Evolutionary conservation across 2,113 vertebrate species (phyloP).

Genomic region (Albula goreensis): DNA sequence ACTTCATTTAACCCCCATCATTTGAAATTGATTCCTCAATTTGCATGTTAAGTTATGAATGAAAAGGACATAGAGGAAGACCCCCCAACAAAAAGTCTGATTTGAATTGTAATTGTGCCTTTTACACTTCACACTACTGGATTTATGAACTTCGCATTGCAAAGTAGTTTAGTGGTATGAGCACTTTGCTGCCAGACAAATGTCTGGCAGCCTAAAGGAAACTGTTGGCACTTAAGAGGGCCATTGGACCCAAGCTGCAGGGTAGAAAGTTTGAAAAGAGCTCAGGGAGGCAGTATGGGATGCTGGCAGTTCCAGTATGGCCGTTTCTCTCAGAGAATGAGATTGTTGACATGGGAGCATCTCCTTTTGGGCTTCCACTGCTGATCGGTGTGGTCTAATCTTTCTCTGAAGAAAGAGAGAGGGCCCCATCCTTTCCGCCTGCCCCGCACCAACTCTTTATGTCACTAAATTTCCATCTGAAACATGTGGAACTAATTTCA

Average conservation of each 20-base stretch:
- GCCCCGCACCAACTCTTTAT: conserved; percentile 27
- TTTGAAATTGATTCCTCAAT: not conserved
- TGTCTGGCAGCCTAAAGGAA: conserved; percentile 16
- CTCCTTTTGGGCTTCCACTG: conserved; percentile 30
- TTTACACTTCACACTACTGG: not conserved
- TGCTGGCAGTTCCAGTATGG: not conserved
- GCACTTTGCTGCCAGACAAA: conserved; percentile 30
- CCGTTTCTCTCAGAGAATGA: not conserved
- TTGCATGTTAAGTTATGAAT: not conserved
- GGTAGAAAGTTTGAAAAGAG: not conserved
- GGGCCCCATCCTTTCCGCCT: conserved; percentile 11
- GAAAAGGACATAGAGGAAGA: not conserved
- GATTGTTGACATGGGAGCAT: conserved; percentile 27
- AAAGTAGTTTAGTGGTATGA: not conserved
- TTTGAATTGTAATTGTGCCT: conserved; percentile 48
- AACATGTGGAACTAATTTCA: conserved; percentile 79
- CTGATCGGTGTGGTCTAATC: conserved; percentile 32
- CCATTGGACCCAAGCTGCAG: not conserved
- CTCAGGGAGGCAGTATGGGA: not conserved
- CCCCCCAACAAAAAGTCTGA: not conserved
- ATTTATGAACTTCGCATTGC: not conserved
- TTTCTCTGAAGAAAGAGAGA: conserved; percentile 26
- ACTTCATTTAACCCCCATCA: not conserved
- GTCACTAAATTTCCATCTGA: conserved; percentile 53
- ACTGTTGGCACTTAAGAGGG: not conserved